Evolutionary conservation across 2,113 vertebrate genomes (phyloP), one percentile per base, ranked within the genome.

Genomic region (Hemibagrus wyckioides): DNA sequence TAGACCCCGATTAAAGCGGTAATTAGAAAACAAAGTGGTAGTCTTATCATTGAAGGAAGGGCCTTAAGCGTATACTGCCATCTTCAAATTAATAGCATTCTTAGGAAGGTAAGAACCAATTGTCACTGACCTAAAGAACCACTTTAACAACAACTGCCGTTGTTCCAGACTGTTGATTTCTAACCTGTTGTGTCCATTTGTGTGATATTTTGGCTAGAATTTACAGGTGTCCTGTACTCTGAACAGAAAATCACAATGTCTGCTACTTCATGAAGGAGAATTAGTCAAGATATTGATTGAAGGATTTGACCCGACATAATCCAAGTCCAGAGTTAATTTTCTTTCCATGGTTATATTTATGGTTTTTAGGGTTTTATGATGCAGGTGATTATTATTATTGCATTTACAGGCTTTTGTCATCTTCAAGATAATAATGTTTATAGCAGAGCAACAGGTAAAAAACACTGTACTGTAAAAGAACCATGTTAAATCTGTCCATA

Each of bases 1-100:
- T 39, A 75, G 36, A 56, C 71, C 85, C 61, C n/a, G 13, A 54
- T 82, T 87, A 75, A 87, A 87, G 69, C n/a, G n/a, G 56, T 73
- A 75, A 76, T 83, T 83, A 54, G 67, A 30, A 87, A 77, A 83
- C 69, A 77, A 82, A 63, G 69, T 63, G 69, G 6, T 48, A 39
- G 23, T 84, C 28, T 48, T 54, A 50, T 65, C 36, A 28, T 52
- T 54, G 83, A 39, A 83, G 59, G 48, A 80, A 52, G 33, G 33
- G 50, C 23, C 21, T 69, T 54, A 50, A 65, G 61, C n/a, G 4
- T 33, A 36, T 54, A 33, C 30, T 44, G 48, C 17, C 83, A 36
- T 56, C 83, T 54, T 85, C 69, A 59, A 73, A 85, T 85, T 83
- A 69, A 52, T 69, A 67, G 82, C 44, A 0, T 69, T 50, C 61